phyloP scores from a whole-genome alignment of 2,113 vertebrate species.

The Petromus typicus region DNA sequence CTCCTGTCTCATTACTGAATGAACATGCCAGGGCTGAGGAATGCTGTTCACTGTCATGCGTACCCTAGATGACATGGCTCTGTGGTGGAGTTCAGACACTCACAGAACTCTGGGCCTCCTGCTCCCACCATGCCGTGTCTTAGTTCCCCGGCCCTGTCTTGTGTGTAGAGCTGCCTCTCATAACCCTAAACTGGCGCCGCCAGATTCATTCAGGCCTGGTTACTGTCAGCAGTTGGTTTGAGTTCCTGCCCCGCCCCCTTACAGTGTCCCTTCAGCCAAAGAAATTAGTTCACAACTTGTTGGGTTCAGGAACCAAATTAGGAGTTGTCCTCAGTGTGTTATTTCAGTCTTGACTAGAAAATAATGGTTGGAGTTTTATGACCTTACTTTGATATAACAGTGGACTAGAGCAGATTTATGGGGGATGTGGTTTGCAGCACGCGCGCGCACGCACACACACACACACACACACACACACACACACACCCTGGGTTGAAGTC shows the following conservation, averaged over 20 bases:
- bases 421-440: background rate
- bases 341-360: constrained; percentile 39
- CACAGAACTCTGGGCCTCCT: background rate
- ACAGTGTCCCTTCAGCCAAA: background rate
- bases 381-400: constrained; percentile 40
- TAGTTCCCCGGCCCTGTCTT: background rate
- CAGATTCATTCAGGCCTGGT: constrained; percentile 34
- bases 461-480: background rate
- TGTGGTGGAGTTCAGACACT: background rate
- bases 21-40: background rate
- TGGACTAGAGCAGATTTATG: constrained; percentile 47
- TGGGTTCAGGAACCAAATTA: constrained; percentile 72
- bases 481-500: background rate
- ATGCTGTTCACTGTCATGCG: background rate
- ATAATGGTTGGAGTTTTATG: constrained; percentile 24
- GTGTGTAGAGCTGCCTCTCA: background rate
- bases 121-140: background rate
- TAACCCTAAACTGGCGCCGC: background rate
- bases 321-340: constrained; percentile 43
- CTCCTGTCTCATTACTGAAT: background rate
- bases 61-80: background rate
- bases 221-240: constrained; percentile 54
- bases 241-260: background rate
- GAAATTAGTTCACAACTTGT: constrained; percentile 56
- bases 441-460: background rate